A percentile compares a stretch with the other conserved stretches of the same genome.
phyloP scores from a whole-genome alignment of 1,140 invertebrate species.

The Drosophila nasuta region DNA sequence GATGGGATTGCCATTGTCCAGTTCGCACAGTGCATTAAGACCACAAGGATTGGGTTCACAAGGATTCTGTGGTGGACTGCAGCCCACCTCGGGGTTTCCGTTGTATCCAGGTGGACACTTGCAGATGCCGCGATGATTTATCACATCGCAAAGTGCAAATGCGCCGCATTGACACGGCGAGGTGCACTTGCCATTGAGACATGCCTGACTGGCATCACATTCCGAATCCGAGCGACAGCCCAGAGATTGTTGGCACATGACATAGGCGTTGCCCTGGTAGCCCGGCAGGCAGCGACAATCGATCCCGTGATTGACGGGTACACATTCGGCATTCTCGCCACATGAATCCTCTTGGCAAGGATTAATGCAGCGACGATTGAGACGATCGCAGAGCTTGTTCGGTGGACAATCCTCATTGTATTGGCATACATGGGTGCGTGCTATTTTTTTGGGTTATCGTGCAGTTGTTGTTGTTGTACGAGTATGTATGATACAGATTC shows the following conservation, averaged over 20 bases:
- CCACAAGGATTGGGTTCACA: slow-evolving; percentile 95
- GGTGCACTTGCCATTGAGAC: slow-evolving; percentile 90
- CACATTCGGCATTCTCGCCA: slow-evolving; percentile 93
- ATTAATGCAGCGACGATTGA: slow-evolving; percentile 93
- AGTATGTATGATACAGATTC: slow-evolving; percentile 71
- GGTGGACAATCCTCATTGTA: slow-evolving; percentile 95
- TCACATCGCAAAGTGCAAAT: slow-evolving; percentile 91
- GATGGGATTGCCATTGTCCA: slow-evolving; percentile 93
- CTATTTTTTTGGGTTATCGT: slow-evolving; percentile 83
- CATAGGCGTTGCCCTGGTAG: slow-evolving; percentile 92
- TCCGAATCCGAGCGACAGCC: slow-evolving; percentile 90
- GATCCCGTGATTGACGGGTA: slow-evolving; percentile 90
- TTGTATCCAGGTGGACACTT: slow-evolving; percentile 91
- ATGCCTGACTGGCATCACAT: slow-evolving; percentile 89
- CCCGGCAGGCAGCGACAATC: slow-evolving; percentile 92
- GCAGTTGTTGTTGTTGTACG: slow-evolving; percentile 52
- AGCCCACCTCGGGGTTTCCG: slow-evolving; percentile 89
- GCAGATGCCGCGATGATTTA: slow-evolving; percentile 90
- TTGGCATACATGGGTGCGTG: slow-evolving; percentile 91
- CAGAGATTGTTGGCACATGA: slow-evolving; percentile 89
- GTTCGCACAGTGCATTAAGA: slow-evolving; percentile 92
- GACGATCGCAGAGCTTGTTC: slow-evolving; percentile 91
- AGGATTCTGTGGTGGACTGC: slow-evolving; percentile 88
- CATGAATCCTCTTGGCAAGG: slow-evolving; percentile 93
- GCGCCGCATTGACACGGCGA: slow-evolving; percentile 91